phyloP scores from a whole-genome alignment of 1,140 invertebrate genomes.

The Drosophila sulfurigaster region DNA sequence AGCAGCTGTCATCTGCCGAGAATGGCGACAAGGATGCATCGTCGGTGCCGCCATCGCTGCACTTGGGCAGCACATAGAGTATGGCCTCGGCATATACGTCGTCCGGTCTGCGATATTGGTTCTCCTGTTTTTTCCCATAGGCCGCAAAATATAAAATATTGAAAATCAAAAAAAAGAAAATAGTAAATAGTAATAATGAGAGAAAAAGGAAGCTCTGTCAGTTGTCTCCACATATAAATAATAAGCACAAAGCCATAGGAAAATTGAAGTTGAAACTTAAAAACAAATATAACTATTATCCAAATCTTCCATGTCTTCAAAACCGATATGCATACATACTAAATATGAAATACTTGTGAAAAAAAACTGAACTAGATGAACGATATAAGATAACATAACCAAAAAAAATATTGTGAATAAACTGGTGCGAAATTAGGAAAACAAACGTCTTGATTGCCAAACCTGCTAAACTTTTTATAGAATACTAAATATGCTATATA shows the following conservation, averaged over 20 bases:
- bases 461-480: conserved; percentile 29
- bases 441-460: conserved; percentile 8
- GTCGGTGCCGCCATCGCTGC: conserved; percentile 45
- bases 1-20: conserved; percentile 65
- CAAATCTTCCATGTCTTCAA: conserved; percentile 27
- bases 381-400: not conserved
- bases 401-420: conserved; percentile 36
- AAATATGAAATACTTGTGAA: conserved; percentile 21
- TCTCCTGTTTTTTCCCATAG: conserved; percentile 83
- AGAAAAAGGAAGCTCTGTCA: not conserved
- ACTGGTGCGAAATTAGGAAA: conserved; percentile 26
- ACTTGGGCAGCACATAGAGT: conserved; percentile 81
- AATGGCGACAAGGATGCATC: conserved; percentile 79
- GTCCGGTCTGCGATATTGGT: conserved; percentile 83
- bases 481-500: conserved; percentile 4
- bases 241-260: conserved; percentile 24
- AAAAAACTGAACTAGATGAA: conserved; percentile 30
- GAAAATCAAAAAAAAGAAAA: conserved; percentile 25
- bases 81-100: conserved; percentile 67
- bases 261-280: conserved; percentile 1
- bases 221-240: conserved; percentile 20
- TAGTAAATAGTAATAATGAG: not conserved
- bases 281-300: conserved; percentile 27
- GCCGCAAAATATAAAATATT: conserved; percentile 24
- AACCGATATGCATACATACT: conserved; percentile 12